Evolutionary conservation across 2,113 vertebrate genomes (phyloP).

Genomic region (Cheilinus undulatus): DNA sequence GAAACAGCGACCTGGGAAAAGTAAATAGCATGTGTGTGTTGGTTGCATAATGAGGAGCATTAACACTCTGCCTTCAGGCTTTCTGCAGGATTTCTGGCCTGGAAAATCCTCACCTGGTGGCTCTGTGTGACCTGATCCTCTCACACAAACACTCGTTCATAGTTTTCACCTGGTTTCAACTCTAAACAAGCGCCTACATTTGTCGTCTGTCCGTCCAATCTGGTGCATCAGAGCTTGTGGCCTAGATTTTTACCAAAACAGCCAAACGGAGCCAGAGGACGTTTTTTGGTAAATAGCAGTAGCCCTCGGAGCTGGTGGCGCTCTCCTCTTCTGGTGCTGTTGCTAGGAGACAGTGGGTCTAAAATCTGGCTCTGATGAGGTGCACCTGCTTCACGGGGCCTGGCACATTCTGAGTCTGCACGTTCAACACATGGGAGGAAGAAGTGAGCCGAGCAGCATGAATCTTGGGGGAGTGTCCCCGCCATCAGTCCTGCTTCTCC

Average conservation of each 20-base stretch:
- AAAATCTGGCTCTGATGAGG: constrained; percentile 65
- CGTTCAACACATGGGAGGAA: constrained; percentile 50
- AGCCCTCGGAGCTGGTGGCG: constrained; percentile 55
- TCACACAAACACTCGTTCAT: constrained; percentile 21
- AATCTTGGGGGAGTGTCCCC: constrained; percentile 42
- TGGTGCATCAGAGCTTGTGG: constrained; percentile 49
- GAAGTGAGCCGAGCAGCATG: constrained; percentile 16
- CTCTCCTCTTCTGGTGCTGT: constrained; percentile 70
- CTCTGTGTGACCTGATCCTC: constrained; percentile 54
- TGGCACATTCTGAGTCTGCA: constrained; percentile 45
- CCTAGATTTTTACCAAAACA: constrained; percentile 68
- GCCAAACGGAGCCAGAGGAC: constrained; percentile 67
- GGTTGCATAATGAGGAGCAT: constrained; percentile 41
- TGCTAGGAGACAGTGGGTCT: constrained; percentile 82
- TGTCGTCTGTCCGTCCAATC: constrained; percentile 8
- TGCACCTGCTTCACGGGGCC: constrained; percentile 71
- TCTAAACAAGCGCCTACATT: constrained; percentile 7
- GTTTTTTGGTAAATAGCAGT: constrained; percentile 66
- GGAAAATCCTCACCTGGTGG: constrained; percentile 41
- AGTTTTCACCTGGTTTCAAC: constrained; percentile 38
- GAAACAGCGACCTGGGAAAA: neutral
- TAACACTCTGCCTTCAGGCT: constrained; percentile 21
- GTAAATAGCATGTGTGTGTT: constrained; percentile 9
- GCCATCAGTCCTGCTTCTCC: constrained; percentile 16
- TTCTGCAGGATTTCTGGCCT: constrained; percentile 33